Percentiles rank a stretch among this genome's conserved stretches.
Conservation (phyloP, 2,888 invertebrate species). For the Cryptocheilus praepositus region DNA sequence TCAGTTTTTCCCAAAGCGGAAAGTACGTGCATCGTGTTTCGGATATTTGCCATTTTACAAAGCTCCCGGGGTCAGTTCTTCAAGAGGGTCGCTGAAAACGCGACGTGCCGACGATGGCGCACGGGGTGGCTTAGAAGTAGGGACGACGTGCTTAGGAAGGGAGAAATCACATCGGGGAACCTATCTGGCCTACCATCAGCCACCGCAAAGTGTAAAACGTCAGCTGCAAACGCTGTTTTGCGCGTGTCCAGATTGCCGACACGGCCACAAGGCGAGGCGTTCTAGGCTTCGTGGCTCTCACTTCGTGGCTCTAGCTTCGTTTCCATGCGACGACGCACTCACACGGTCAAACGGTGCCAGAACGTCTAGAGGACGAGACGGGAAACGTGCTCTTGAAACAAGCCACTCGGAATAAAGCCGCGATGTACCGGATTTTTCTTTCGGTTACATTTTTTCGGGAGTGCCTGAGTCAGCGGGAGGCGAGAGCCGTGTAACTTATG, state of each 20-base stretch:
- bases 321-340: constrained; percentile 22
- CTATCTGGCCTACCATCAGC: constrained; percentile 41
- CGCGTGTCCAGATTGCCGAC: constrained; percentile 47
- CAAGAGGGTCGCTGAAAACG: constrained; percentile 6
- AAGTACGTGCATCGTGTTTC: constrained; percentile 1
- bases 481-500: too few relatives aligned
- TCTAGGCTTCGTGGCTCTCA: background rate
- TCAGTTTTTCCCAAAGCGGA: too few relatives aligned
- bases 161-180: constrained; percentile 37
- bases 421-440: too few relatives aligned
- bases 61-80: constrained; percentile 21
- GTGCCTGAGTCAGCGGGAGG: too few relatives aligned
- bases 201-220: constrained; percentile 60
- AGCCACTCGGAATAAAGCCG: too few relatives aligned
- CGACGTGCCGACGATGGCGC: constrained; percentile 19
- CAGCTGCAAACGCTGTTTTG: constrained; percentile 59
- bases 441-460: too few relatives aligned
- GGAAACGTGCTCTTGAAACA: background rate
- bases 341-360: constrained; percentile 10
- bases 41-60: constrained; percentile 24
- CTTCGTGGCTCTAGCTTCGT: constrained; percentile 25
- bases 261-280: constrained; percentile 41
- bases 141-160: constrained; percentile 20
- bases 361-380: constrained; percentile 1
- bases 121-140: constrained; percentile 12